phyloP scores from a whole-genome alignment of 1,140 invertebrate genomes.

The Pogonus chalceus region DNA sequence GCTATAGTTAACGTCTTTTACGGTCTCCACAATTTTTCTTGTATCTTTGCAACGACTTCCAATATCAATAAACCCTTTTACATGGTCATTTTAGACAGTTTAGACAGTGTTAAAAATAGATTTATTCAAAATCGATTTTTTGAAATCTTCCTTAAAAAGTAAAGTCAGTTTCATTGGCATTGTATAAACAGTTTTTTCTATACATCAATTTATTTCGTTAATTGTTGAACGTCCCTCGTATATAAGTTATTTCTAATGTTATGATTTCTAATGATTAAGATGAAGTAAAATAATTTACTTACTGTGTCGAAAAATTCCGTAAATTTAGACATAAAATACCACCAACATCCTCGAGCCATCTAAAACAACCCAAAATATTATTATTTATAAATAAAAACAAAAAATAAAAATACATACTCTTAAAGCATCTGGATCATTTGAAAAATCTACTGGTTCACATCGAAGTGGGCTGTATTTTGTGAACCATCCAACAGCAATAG shows the following conservation, averaged over 20 bases:
- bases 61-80: too few relatives aligned
- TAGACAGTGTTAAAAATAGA: neutral
- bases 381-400: neutral
- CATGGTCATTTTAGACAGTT: too few relatives aligned
- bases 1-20: too few relatives aligned
- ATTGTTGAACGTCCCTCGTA: neutral
- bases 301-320: constrained; percentile 95
- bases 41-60: too few relatives aligned
- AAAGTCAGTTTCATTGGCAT: neutral
- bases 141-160: neutral
- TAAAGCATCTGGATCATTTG: neutral
- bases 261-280: neutral
- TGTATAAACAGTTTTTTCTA: neutral
- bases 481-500: neutral
- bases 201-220: constrained; percentile 36
- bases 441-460: neutral
- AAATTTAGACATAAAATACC: constrained; percentile 95
- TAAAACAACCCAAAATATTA: constrained; percentile 37
- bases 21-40: too few relatives aligned
- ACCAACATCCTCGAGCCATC: constrained; percentile 90
- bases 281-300: constrained; percentile 39
- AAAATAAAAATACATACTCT: constrained; percentile 7
- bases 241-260: neutral
- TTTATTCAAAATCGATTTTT: neutral
- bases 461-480: neutral